Evolutionary conservation across 2,113 vertebrate genomes (phyloP).

Genomic region (Dipodomys stephensi): DNA sequence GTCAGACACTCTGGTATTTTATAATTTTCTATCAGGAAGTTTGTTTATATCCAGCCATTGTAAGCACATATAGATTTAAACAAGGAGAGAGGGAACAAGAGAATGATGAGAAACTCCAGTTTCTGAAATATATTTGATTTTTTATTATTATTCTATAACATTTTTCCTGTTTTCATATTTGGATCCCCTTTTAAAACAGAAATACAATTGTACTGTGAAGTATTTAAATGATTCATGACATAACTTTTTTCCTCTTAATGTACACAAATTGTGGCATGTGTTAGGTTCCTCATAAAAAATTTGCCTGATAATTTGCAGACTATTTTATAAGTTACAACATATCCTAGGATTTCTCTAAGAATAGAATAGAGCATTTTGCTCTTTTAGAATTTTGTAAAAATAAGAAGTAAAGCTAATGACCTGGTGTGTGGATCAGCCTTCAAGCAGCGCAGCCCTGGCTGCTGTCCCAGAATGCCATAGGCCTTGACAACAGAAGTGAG

Average conservation of each 20-base stretch:
- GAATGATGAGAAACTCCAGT: not conserved
- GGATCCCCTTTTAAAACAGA: not conserved
- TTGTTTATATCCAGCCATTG: not conserved
- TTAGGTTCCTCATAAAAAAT: slow-evolving; percentile 2
- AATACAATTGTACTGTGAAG: not conserved
- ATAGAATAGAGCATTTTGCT: slow-evolving; percentile 10
- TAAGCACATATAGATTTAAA: not conserved
- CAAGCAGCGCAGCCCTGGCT: no score
- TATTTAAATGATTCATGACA: slow-evolving; percentile 17
- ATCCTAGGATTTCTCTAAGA: slow-evolving; percentile 37
- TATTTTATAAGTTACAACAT: not conserved
- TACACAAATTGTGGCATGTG: not conserved
- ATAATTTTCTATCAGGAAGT: slow-evolving; percentile 1
- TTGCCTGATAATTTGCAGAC: no score
- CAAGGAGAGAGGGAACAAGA: not conserved
- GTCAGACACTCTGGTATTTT: not conserved
- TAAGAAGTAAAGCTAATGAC: slow-evolving; percentile 6
- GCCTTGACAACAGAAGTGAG: no score
- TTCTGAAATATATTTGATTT: slow-evolving; percentile 45
- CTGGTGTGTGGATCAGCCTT: not conserved
- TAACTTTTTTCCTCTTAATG: slow-evolving; percentile 28
- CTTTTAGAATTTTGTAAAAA: slow-evolving; percentile 39
- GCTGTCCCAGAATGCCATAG: not conserved
- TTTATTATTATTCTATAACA: not conserved
- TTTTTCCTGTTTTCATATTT: slow-evolving; percentile 37